Evolutionary conservation across 1,140 invertebrate species (phyloP), one percentile per base, ranked within the genome.

Genomic region (Drosophila arizonae): DNA sequence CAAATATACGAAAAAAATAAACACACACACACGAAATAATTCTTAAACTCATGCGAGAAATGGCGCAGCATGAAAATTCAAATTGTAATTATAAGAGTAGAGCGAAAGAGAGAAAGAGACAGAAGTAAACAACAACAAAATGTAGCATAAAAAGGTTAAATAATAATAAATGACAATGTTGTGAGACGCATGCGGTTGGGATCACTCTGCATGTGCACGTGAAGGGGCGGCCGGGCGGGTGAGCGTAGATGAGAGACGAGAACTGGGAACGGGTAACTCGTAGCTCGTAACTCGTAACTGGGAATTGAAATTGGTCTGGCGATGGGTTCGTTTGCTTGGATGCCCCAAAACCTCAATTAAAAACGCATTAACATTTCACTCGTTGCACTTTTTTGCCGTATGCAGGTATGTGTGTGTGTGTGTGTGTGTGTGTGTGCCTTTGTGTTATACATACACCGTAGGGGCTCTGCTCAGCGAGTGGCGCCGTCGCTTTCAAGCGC

Each of bases 301-400:
- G 55, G 55, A 61, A 56, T 51, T 50, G 55, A 63, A 71, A 46
- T 52, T 58, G 58, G 30, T 43, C 33, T 58, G 54, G 60, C 30
- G 64, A 39, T 65, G 61, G 48, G 51, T 66, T 50, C 77, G 72
- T 65, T 77, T 74, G 81, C 57, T 81, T 87, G 73, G 73, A 71
- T 79, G 73, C 79, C 65, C 73, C 84, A 79, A 90, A 82, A 89
- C 89, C 88, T 89, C 85, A 90, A 90, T 90, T 90, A 90, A 90
- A 90, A 90, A 89, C 89, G 81, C 89, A 90, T 90, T 90, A 90
- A 84, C 84, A 88, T 84, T 88, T 89, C 80, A 80, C 79, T 88
- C 79, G 79, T 70, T 88, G 84, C 84, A 88, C 74, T 88, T 71
- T 63, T 70, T 41, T 62, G 28, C 36, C 56, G 8, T 54, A 9